These are phyloP conservation scores for Anarhynchus alexandrinus DNA, from an alignment of 2,113 vertebrate species.

Conservation along the genomic window DNA sequence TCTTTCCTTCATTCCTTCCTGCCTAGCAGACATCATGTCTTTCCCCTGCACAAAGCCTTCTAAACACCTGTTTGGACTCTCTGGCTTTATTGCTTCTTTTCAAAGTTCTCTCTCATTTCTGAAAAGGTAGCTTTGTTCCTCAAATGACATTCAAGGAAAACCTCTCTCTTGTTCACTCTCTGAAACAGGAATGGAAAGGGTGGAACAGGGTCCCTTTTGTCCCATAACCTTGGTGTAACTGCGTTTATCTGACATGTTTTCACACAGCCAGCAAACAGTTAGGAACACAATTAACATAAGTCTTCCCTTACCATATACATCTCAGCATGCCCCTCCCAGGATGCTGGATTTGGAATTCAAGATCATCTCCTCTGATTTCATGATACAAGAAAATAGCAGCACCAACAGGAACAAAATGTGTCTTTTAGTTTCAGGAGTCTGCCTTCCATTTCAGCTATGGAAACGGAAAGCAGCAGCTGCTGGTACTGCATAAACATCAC, in stretches of 20 bases:
- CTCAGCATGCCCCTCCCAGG: not conserved
- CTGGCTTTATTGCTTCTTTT: not conserved
- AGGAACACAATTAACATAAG: not conserved
- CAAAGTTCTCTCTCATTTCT: not conserved
- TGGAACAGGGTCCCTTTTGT: not conserved
- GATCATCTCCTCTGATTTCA: not conserved
- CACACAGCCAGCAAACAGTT: not conserved
- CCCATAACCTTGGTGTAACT: not conserved
- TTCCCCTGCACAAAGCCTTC: not conserved
- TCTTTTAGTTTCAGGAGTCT: not conserved
- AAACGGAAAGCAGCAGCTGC: slow-evolving; percentile 10
- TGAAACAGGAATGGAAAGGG: not conserved
- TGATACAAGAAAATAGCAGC: not conserved
- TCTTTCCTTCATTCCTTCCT: not conserved
- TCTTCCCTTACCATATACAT: not conserved
- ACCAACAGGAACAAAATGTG: not conserved
- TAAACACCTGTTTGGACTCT: not conserved
- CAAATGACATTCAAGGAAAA: not conserved
- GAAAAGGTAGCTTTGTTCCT: not conserved
- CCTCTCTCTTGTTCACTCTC: not conserved
- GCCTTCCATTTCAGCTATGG: not conserved
- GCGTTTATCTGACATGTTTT: not conserved
- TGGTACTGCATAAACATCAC: not conserved
- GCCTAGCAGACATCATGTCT: not conserved
- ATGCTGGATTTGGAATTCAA: not conserved